Evolutionary conservation across 2,797 vertebrate species (phyloP).

Genomic region (Betta splendens): DNA sequence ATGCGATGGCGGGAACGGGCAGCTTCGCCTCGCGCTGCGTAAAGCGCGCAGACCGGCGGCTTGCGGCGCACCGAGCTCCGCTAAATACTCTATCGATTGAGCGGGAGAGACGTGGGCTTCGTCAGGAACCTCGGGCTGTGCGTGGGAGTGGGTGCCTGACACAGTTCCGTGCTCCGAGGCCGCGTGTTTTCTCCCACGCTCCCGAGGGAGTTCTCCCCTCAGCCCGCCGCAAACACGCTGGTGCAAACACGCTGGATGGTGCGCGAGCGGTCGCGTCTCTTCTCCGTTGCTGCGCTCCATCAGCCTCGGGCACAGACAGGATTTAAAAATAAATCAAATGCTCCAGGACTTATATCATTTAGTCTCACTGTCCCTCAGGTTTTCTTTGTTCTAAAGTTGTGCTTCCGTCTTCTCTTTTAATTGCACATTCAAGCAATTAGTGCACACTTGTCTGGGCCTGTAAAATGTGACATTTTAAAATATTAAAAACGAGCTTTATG

Average conservation of each 20-base stretch:
- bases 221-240: slow-evolving; percentile 51
- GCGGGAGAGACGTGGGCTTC: slow-evolving; percentile 51
- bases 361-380: background rate
- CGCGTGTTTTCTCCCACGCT: slow-evolving; percentile 73
- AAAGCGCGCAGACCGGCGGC: slow-evolving; percentile 6
- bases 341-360: background rate
- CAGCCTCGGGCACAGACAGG: slow-evolving; percentile 16
- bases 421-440: too few relatives aligned
- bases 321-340: slow-evolving; percentile 16
- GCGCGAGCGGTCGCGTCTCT: slow-evolving; percentile 6
- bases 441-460: too few relatives aligned
- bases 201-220: slow-evolving; percentile 51
- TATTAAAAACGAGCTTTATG: too few relatives aligned
- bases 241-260: too few relatives aligned
- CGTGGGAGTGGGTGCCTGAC: slow-evolving; percentile 73
- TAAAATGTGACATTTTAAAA: too few relatives aligned
- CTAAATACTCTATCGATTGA: slow-evolving; percentile 59
- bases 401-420: too few relatives aligned
- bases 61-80: slow-evolving; percentile 25
- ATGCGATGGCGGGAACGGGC: background rate
- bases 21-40: background rate
- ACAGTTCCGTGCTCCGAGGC: slow-evolving; percentile 58
- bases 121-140: slow-evolving; percentile 47
- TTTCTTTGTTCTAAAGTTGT: slow-evolving; percentile 2
- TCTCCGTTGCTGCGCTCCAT: slow-evolving; percentile 23